phyloP scores from a whole-genome alignment of 2,797 vertebrate genomes.

The Ceryle rudis region DNA sequence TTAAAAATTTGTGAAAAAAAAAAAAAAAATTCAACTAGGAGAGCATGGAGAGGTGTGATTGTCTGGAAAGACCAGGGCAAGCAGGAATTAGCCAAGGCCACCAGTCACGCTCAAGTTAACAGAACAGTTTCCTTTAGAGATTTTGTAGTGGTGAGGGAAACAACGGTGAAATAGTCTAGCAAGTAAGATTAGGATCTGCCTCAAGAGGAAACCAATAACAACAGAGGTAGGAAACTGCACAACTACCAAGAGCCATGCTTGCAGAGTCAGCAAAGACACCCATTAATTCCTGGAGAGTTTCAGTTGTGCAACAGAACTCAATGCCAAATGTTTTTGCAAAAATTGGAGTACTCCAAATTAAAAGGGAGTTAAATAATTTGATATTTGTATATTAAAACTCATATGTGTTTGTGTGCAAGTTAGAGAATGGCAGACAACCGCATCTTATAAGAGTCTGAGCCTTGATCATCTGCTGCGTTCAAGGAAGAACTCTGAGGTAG shows the following conservation, averaged over 20 bases:
- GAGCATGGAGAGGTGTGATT: fast-evolving
- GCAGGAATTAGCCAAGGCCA: background rate
- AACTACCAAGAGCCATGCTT: background rate
- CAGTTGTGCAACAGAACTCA: background rate
- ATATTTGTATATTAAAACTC: background rate
- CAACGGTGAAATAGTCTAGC: background rate
- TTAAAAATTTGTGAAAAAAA: background rate
- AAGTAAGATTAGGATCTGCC: background rate
- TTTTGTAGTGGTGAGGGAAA: background rate
- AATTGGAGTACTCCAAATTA: background rate
- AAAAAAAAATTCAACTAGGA: background rate
- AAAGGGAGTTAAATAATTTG: background rate
- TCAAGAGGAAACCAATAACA: background rate
- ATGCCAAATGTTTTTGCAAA: background rate
- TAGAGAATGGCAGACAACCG: background rate
- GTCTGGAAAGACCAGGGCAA: background rate
- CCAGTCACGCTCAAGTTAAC: background rate
- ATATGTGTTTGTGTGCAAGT: background rate
- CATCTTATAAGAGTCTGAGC: background rate
- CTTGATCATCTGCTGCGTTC: background rate
- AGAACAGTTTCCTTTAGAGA: background rate
- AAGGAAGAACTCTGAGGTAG: background rate
- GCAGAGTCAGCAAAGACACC: background rate
- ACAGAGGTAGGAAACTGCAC: background rate
- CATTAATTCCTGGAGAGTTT: background rate